These are phyloP conservation scores for Agrochola macilenta DNA, from an alignment of 2,888 invertebrate species.

Conservation along the genomic window DNA sequence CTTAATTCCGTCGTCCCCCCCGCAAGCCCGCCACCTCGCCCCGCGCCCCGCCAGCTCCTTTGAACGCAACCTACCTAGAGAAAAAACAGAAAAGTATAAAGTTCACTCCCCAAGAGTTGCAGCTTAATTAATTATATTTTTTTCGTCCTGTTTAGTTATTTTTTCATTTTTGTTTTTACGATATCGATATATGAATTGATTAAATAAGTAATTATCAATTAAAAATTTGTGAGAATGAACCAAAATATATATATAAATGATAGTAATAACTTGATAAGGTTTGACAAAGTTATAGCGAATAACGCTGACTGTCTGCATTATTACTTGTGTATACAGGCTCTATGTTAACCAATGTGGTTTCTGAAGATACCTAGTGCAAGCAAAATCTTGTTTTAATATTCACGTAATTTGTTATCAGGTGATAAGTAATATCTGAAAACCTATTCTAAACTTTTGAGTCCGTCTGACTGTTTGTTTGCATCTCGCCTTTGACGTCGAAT, in stretches of 20 bases:
- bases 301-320: background rate
- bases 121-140: slow-evolving; percentile 85
- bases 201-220: background rate
- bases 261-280: background rate
- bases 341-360: background rate
- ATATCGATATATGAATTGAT: background rate
- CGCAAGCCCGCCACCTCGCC: slow-evolving; percentile 74
- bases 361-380: background rate
- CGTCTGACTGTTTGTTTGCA: background rate
- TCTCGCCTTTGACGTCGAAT: background rate
- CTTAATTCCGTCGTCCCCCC: slow-evolving; percentile 85
- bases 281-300: background rate
- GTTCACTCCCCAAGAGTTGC: slow-evolving; percentile 83
- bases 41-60: slow-evolving; percentile 87
- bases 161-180: slow-evolving; percentile 9
- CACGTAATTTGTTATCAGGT: background rate
- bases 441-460: background rate
- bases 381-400: background rate
- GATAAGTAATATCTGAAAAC: background rate
- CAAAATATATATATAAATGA: background rate
- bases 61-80: slow-evolving; percentile 91
- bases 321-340: background rate
- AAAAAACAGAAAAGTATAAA: slow-evolving; percentile 91
- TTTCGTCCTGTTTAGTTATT: slow-evolving; percentile 23
- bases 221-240: background rate